Base-by-base conservation (phyloP, 1,140 invertebrate species). In the Drosophila melanica region DNA sequence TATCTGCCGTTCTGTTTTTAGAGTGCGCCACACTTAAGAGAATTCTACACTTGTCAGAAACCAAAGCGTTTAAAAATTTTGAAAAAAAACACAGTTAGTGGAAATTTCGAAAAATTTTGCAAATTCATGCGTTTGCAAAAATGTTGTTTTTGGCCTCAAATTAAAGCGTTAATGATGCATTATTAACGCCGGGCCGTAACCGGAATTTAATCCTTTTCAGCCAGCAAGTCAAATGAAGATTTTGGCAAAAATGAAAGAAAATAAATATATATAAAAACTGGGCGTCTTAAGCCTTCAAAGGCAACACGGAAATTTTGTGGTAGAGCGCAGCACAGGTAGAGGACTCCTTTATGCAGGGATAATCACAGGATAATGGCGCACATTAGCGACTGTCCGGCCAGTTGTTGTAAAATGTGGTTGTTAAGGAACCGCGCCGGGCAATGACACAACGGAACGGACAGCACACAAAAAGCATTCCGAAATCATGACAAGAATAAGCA, bases 81-180 rank as follows among this genome's bases (percentile, higher is more conserved):
- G 4, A 35, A 35, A 47, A 10, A 47, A 27, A 14, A 6, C 16
- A 11, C 44, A 20, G 6, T 27, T 50, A 27, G 47, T 50, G 23
- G 20, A 23, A 35, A 64, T 64, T 47, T 71, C 47, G n/a, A 33
- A 8, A 37, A 12, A 54, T 55, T 64, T 23, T 20, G 85, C 85
- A 87, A 66, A 90, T 81, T 90, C 85, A 90, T 80, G 75, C 69
- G 57, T 42, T 30, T 10, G 33, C 37, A 9, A 57, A 68, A 55
- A 74, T 60, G 77, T 84, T 42, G 20, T 79, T 84, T 42, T 20
- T 39, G 66, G 60, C 53, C 58, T 66, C 79, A 90, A 90, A 90
- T 90, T 90, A 90, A 81, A 91, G 90, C 90, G 90, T 91, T 91
- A 91, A 91, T 91, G 86, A 91, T 91, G 90, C 90, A 91, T 91